Evolutionary conservation across 2,113 vertebrate genomes (phyloP).

Genomic region (Dasyornis broadbenti): DNA sequence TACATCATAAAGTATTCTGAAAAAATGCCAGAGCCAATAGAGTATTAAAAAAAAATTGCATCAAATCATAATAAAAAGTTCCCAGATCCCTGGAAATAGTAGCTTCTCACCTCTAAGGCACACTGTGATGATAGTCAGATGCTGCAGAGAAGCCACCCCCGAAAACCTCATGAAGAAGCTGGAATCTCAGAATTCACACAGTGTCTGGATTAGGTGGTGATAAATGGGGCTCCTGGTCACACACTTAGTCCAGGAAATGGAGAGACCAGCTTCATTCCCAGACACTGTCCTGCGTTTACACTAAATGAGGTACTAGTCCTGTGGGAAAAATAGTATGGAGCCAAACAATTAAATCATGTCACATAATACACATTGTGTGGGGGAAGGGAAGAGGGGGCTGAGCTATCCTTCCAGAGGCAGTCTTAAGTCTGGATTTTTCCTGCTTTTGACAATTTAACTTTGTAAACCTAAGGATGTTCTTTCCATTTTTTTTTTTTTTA

Average conservation of each 20-base stretch:
- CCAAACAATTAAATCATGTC: conserved; percentile 15
- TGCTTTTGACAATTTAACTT: not conserved
- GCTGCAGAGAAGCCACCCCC: not conserved
- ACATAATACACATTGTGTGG: not conserved
- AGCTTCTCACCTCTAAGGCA: not conserved
- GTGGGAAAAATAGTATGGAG: conserved; percentile 24
- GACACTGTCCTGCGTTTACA: not conserved
- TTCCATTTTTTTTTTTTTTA: not conserved
- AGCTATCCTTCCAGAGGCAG: not conserved
- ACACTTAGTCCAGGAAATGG: not conserved
- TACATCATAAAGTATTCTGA: not conserved
- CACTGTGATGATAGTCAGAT: not conserved
- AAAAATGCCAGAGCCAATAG: not conserved
- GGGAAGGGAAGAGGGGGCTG: not conserved
- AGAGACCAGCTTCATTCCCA: conserved; percentile 1
- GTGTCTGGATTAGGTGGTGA: not conserved
- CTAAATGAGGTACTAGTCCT: not conserved
- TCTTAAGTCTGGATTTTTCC: not conserved
- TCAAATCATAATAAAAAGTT: not conserved
- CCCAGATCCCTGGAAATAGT: not conserved
- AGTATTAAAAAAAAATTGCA: not conserved
- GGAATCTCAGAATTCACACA: not conserved
- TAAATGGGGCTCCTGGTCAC: not conserved
- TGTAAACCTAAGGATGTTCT: not conserved
- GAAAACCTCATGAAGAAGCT: not conserved